phyloP scores from a whole-genome alignment of 2,113 vertebrate genomes.

The Oryzias woworae region DNA sequence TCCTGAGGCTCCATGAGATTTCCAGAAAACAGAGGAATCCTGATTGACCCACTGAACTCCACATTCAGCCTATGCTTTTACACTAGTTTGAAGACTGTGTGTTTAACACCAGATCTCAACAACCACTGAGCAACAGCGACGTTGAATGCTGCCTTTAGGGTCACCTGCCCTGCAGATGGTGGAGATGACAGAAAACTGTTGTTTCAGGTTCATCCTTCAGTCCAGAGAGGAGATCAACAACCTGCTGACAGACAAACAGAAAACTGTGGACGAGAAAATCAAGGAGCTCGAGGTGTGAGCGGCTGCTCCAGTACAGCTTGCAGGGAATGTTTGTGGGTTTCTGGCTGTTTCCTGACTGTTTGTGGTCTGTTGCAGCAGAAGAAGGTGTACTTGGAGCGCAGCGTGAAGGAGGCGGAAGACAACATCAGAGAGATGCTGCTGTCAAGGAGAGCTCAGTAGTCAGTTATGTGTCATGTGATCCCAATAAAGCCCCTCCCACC shows the following conservation, averaged over 20 bases:
- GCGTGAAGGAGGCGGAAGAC: conserved; percentile 94
- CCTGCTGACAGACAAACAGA: conserved; percentile 91
- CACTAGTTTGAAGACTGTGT: too few species aligned
- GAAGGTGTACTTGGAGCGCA: conserved; percentile 93
- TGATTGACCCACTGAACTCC: too few species aligned
- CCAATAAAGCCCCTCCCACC: not conserved
- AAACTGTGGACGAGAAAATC: conserved; percentile 94
- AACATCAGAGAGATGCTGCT: conserved; percentile 97
- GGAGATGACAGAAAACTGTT: not conserved
- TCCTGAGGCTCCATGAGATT: too few species aligned
- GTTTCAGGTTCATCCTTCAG: conserved; percentile 93
- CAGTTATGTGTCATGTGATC: not conserved
- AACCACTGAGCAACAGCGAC: too few species aligned
- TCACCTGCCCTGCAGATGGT: too few species aligned
- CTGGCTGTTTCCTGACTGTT: not conserved
- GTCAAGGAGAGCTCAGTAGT: conserved; percentile 88
- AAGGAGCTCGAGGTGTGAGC: conserved; percentile 90
- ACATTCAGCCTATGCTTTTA: too few species aligned
- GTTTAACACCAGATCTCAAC: too few species aligned
- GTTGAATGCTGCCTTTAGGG: too few species aligned
- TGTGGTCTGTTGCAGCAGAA: conserved; percentile 81
- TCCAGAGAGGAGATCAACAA: conserved; percentile 90
- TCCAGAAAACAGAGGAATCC: too few species aligned
- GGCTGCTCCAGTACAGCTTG: too few species aligned
- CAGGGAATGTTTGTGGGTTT: too few species aligned